These are phyloP conservation scores for Argyra leucocephala DNA, from an alignment of 2,888 invertebrate genomes.

Conservation along the genomic window DNA sequence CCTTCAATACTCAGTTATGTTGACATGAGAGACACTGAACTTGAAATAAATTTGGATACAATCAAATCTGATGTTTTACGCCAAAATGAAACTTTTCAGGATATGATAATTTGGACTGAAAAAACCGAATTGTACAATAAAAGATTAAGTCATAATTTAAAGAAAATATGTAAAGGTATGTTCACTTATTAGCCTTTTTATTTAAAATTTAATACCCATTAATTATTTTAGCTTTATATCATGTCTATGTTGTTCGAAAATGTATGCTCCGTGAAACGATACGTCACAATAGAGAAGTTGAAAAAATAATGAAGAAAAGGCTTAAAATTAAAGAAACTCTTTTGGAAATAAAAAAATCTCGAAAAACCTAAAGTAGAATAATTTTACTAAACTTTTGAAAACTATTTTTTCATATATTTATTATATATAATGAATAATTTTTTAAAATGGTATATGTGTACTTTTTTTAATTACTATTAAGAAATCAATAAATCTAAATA, in stretches of 20 bases:
- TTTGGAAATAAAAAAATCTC: neutral
- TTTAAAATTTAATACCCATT: neutral
- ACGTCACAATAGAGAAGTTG: neutral
- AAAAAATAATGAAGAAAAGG: neutral
- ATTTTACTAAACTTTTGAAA: too few relatives aligned
- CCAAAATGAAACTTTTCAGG: neutral
- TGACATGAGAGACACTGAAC: neutral
- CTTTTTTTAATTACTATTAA: too few relatives aligned
- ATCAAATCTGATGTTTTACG: neutral
- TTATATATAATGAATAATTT: too few relatives aligned
- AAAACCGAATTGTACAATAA: neutral
- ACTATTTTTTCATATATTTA: too few relatives aligned
- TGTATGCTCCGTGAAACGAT: neutral
- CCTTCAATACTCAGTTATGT: neutral
- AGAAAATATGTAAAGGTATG: neutral
- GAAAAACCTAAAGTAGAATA: neutral
- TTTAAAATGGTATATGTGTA: too few relatives aligned
- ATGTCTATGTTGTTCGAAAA: neutral
- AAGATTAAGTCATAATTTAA: neutral
- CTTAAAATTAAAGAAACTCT: neutral
- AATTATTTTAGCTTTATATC: neutral
- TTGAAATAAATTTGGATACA: neutral
- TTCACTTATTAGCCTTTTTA: too few relatives aligned
- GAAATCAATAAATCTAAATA: too few relatives aligned
- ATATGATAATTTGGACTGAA: neutral